phyloP scores from a whole-genome alignment of 2,888 invertebrate species.

The Apamea anceps region DNA sequence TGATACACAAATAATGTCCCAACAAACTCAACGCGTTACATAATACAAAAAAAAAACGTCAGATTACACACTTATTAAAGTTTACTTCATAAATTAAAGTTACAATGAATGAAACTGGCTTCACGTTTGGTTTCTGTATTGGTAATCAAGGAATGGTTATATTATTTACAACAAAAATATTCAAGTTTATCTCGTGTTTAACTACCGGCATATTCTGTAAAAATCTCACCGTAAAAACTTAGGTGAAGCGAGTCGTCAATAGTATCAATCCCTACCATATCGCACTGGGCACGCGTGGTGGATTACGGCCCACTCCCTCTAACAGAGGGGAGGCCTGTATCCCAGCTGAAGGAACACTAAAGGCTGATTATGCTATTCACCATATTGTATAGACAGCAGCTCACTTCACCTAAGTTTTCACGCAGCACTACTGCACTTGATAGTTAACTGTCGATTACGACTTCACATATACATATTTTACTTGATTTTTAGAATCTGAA shows the following conservation, averaged over 20 bases:
- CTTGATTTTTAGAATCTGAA: background rate
- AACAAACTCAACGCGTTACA: conserved; percentile 39
- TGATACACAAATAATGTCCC: conserved; percentile 5
- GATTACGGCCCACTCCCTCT: background rate
- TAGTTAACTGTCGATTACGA: background rate
- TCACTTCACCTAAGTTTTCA: conserved; percentile 1
- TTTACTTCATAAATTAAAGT: conserved; percentile 62
- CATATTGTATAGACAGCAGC: too few relatives aligned
- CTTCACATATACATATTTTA: background rate
- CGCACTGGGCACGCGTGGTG: background rate
- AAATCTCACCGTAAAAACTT: background rate
- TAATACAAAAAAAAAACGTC: conserved; percentile 50
- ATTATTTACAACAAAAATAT: conserved; percentile 55
- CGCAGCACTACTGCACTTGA: too few relatives aligned
- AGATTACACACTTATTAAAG: conserved; percentile 44
- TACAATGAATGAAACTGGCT: conserved; percentile 79
- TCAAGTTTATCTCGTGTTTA: conserved; percentile 14
- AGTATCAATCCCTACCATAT: background rate
- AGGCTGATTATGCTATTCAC: too few relatives aligned
- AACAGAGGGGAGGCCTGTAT: background rate
- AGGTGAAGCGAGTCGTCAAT: background rate
- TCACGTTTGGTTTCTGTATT: conserved; percentile 80
- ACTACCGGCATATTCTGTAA: background rate
- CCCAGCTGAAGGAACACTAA: background rate
- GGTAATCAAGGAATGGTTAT: conserved; percentile 78